Conservation (phyloP, 2,113 vertebrate genomes). For the Mus musculus region DNA sequence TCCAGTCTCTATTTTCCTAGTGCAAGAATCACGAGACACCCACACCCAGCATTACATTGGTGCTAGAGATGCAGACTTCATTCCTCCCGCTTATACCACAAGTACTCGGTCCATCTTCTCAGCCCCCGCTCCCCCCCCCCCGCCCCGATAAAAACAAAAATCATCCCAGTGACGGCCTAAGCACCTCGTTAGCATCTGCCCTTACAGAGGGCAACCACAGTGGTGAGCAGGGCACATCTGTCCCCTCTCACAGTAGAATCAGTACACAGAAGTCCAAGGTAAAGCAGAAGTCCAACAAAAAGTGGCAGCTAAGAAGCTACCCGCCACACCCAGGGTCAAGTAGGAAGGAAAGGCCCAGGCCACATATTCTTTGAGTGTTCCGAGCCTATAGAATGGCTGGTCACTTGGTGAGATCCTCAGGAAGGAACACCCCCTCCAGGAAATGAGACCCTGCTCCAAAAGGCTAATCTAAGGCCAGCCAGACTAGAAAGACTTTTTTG, state of each 20-base stretch:
- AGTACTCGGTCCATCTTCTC: background rate
- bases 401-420: background rate
- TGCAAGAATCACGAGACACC: background rate
- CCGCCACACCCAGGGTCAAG: accelerated
- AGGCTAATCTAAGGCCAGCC: background rate
- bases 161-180: background rate
- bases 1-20: background rate
- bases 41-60: too few species aligned
- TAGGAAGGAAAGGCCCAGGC: background rate
- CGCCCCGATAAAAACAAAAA: background rate
- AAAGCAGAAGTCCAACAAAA: background rate
- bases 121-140: too few species aligned
- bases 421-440: background rate
- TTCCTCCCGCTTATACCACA: background rate
- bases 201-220: accelerated
- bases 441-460: background rate
- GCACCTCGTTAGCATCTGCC: too few species aligned
- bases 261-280: background rate
- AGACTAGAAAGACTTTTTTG: background rate
- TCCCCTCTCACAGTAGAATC: background rate
- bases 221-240: too few species aligned
- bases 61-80: background rate
- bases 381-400: background rate
- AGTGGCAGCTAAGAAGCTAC: background rate
- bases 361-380: accelerated